Evolutionary conservation across 1,140 invertebrate species (phyloP).

Genomic region (Pogonomyrmex barbatus): DNA sequence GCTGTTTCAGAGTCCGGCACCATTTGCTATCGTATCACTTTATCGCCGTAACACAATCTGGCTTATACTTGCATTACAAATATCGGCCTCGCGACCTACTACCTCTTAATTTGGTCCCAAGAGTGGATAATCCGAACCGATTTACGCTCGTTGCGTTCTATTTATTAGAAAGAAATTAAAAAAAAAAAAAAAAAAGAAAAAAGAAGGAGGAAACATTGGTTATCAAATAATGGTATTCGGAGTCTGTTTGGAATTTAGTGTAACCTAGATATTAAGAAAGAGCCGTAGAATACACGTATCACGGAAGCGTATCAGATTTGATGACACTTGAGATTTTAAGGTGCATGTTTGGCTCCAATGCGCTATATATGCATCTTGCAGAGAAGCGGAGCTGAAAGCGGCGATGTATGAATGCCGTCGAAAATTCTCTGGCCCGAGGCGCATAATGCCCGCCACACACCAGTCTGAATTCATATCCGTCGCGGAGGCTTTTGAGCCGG

Average conservation of each 20-base stretch:
- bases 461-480: constrained; percentile 53
- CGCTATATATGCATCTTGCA: constrained; percentile 9
- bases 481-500: constrained; percentile 30
- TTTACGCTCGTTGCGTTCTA: neutral
- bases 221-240: neutral
- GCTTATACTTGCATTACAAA: constrained; percentile 59
- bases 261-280: neutral
- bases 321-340: constrained; percentile 49
- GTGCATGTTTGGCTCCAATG: constrained; percentile 16
- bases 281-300: neutral
- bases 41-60: constrained; percentile 45
- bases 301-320: constrained; percentile 15
- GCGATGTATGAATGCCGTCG: constrained; percentile 45
- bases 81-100: constrained; percentile 27
- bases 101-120: constrained; percentile 39
- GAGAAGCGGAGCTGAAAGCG: constrained; percentile 30
- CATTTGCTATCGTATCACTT: constrained; percentile 35
- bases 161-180: constrained; percentile 18
- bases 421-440: constrained; percentile 43
- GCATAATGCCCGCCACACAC: constrained; percentile 25
- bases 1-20: neutral
- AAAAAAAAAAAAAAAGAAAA: neutral
- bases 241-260: neutral
- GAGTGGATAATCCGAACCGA: constrained; percentile 32
- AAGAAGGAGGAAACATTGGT: too few relatives aligned